A percentile compares a stretch with the other conserved stretches of the same genome.
These are phyloP conservation scores for Arge pagana DNA, from an alignment of 2,888 invertebrate species.

Conservation along the genomic window DNA sequence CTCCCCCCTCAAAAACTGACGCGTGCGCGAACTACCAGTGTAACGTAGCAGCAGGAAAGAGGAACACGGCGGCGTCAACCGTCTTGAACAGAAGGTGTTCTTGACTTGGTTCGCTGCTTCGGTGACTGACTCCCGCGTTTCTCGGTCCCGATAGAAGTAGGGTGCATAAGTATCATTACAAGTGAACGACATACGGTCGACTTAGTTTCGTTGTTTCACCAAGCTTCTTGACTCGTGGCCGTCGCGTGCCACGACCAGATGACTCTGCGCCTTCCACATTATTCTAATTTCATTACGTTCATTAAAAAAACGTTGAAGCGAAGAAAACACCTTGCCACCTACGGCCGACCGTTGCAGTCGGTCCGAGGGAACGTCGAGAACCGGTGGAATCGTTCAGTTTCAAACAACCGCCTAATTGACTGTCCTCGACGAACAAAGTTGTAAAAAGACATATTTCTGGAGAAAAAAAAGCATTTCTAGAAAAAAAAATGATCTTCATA, in stretches of 20 bases:
- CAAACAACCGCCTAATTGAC: too few relatives aligned
- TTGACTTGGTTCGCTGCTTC: constrained; percentile 11
- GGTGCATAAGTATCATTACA: constrained; percentile 30
- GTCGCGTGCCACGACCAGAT: constrained; percentile 37
- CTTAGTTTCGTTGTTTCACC: background rate
- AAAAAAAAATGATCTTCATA: too few relatives aligned
- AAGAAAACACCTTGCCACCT: constrained; percentile 21
- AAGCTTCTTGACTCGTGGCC: constrained; percentile 39
- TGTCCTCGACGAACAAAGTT: too few relatives aligned
- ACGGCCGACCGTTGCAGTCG: too few relatives aligned
- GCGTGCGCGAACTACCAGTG: too few relatives aligned
- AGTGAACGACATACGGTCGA: background rate
- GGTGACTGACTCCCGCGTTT: too few relatives aligned
- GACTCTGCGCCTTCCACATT: constrained; percentile 29
- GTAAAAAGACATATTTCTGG: too few relatives aligned
- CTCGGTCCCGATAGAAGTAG: constrained; percentile 21
- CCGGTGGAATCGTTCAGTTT: constrained; percentile 15
- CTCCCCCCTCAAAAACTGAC: too few relatives aligned
- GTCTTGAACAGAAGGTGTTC: constrained; percentile 44
- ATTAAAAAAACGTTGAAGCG: constrained; percentile 31
- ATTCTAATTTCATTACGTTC: constrained; percentile 44
- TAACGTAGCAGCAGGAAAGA: too few relatives aligned
- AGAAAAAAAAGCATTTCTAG: too few relatives aligned
- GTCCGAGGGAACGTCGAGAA: background rate
- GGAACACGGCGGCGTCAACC: constrained; percentile 34